A percentile compares a stretch with the other conserved stretches of the same genome.
phyloP scores from a whole-genome alignment of 2,888 invertebrate genomes.

The Norana najaformis region DNA sequence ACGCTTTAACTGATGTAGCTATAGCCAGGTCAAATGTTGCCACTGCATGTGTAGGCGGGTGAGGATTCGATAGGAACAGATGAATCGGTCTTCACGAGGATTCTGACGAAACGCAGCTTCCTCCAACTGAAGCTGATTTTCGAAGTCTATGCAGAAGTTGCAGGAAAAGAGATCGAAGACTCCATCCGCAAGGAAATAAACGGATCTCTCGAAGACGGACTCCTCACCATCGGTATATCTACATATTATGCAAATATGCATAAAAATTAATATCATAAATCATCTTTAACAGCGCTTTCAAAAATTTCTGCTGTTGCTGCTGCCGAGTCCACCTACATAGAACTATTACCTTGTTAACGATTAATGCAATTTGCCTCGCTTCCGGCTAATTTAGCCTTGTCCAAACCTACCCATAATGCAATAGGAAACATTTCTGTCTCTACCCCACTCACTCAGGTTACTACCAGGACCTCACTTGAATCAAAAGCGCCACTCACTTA shows the following conservation, averaged over 20 bases:
- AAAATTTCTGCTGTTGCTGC: no score
- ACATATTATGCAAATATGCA: neutral
- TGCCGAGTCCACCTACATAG: no score
- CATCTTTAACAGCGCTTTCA: neutral
- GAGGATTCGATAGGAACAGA: neutral
- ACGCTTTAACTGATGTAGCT: no score
- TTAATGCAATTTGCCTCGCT: no score
- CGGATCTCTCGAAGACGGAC: slow-evolving; percentile 53
- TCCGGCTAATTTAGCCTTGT: no score
- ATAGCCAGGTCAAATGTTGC: no score
- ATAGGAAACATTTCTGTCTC: no score
- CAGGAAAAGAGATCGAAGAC: slow-evolving; percentile 53
- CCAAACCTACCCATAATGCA: no score
- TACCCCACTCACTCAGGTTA: no score
- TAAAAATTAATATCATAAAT: neutral
- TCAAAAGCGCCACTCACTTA: no score
- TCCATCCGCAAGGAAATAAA: slow-evolving; percentile 55
- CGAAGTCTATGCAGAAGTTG: slow-evolving; percentile 44
- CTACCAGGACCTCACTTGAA: no score
- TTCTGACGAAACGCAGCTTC: slow-evolving; percentile 13
- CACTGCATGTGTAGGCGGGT: neutral
- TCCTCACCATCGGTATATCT: slow-evolving; percentile 53
- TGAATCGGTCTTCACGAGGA: neutral
- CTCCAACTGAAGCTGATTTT: neutral
- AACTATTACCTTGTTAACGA: no score